These are phyloP conservation scores for Tuberolachnus salignus DNA, from an alignment of 2,888 invertebrate genomes.

Conservation along the genomic window DNA sequence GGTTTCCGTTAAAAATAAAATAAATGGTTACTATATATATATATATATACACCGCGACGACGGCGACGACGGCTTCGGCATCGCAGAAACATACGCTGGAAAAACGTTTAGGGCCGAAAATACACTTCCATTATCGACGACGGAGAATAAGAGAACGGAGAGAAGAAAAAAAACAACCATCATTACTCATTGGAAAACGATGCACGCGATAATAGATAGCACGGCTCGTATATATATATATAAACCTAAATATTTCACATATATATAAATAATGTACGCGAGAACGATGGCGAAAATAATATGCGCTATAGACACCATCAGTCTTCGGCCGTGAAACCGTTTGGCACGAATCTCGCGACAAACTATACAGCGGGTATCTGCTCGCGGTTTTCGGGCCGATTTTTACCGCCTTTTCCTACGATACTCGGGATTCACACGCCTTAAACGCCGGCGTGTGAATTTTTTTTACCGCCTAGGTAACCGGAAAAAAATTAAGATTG, in stretches of 20 bases:
- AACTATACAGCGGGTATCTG: neutral
- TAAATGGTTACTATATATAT: neutral
- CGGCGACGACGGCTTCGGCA: no score
- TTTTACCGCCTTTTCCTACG: neutral
- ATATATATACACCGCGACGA: no score
- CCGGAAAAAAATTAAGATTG: no score
- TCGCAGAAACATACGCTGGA: neutral
- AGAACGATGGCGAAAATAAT: no score
- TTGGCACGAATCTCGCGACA: neutral
- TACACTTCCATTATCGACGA: neutral
- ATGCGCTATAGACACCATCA: no score
- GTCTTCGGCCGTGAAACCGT: no score
- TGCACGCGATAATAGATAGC: neutral
- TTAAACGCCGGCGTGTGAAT: no score
- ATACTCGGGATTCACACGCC: neutral
- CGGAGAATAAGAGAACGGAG: no score
- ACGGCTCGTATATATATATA: no score
- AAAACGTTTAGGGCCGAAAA: slow-evolving; percentile 17
- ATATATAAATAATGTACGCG: no score
- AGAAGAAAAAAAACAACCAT: slow-evolving; percentile 1
- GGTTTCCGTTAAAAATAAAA: slow-evolving; percentile 22
- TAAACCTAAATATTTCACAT: no score
- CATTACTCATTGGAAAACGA: slow-evolving; percentile 15
- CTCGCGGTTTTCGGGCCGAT: neutral
- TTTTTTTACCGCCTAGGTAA: no score